Evolutionary conservation across 2,113 vertebrate genomes (phyloP).

Genomic region (Apaloderma vittatum): DNA sequence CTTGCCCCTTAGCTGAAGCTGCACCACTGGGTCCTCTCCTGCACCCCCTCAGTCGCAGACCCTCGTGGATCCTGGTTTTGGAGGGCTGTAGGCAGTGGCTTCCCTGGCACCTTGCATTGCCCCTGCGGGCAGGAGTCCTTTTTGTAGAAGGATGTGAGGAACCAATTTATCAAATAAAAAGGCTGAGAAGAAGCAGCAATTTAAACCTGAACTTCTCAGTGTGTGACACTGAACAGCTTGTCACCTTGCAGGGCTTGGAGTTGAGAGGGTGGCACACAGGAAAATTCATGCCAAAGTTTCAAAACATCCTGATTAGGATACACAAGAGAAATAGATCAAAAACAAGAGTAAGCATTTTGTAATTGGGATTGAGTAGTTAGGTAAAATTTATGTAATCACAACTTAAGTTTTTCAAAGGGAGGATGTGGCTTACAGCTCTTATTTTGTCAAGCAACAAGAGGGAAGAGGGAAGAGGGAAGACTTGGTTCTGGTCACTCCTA

Average conservation of each 20-base stretch:
- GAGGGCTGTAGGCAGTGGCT: background rate
- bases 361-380: background rate
- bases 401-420: background rate
- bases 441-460: background rate
- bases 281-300: background rate
- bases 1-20: background rate
- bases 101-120: background rate
- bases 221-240: background rate
- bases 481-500: background rate
- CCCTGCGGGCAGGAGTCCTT: background rate
- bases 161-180: background rate
- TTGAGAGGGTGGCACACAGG: background rate
- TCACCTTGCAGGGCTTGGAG: background rate
- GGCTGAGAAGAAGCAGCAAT: background rate
- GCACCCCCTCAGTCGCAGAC: background rate
- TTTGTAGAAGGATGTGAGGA: background rate
- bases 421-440: conserved; percentile 16
- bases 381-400: background rate
- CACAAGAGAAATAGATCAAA: conserved; percentile 28
- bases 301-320: background rate
- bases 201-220: background rate
- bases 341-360: background rate
- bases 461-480: conserved; percentile 15
- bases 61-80: background rate
- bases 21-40: background rate